These are phyloP conservation scores for Drosophila willistoni DNA, from an alignment of 1,140 invertebrate species.

Conservation along the genomic window DNA sequence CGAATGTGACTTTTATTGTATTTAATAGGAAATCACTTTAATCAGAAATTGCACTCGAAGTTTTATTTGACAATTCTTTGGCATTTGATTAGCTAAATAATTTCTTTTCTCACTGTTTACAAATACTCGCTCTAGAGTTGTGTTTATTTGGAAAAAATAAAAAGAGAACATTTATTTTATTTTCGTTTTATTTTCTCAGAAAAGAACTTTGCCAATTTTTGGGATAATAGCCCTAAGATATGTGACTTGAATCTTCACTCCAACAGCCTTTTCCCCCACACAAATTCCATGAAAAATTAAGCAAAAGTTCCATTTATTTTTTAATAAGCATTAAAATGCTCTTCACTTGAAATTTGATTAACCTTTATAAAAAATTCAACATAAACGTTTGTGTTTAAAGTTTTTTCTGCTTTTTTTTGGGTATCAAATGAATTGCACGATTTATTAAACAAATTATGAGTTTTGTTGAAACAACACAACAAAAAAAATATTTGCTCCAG, in stretches of 20 bases:
- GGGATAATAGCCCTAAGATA: neutral
- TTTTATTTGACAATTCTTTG: too few species aligned
- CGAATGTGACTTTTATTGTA: too few species aligned
- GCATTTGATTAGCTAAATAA: too few species aligned
- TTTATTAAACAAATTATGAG: conserved; percentile 2
- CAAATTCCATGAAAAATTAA: conserved; percentile 3
- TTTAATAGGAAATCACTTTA: too few species aligned
- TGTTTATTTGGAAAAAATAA: too few species aligned
- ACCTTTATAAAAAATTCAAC: conserved; percentile 6
- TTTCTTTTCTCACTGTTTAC: too few species aligned
- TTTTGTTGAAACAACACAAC: neutral
- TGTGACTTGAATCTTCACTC: too few species aligned
- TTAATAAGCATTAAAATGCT: neutral
- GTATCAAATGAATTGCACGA: neutral
- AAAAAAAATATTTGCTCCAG: neutral
- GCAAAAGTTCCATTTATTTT: neutral
- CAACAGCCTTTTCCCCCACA: neutral
- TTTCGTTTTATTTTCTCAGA: too few species aligned
- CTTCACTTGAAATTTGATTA: conserved; percentile 6
- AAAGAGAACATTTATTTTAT: too few species aligned
- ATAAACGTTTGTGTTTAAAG: neutral
- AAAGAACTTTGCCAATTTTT: neutral
- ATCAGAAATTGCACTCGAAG: too few species aligned
- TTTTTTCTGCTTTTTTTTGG: neutral
- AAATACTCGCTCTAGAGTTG: too few species aligned